phyloP scores from a whole-genome alignment of 2,888 invertebrate genomes.

The Cyclophora albipunctata region DNA sequence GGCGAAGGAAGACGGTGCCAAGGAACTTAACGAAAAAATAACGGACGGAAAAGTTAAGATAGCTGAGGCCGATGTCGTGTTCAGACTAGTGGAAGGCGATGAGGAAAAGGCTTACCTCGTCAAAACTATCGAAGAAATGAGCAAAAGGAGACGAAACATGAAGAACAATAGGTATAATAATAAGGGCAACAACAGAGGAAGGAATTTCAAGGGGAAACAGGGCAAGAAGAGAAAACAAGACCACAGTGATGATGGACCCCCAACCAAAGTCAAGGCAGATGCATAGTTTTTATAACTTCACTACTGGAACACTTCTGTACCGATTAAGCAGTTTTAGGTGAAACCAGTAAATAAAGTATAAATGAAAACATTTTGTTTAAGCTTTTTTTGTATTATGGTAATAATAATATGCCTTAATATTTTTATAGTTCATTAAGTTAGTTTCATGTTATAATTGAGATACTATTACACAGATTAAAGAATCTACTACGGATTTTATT shows the following conservation, averaged over 20 bases:
- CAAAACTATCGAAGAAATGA: slow-evolving; percentile 78
- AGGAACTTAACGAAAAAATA: slow-evolving; percentile 77
- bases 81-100: slow-evolving; percentile 79
- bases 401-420: too few relatives aligned
- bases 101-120: slow-evolving; percentile 81
- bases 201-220: slow-evolving; percentile 43
- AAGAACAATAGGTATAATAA: slow-evolving; percentile 50
- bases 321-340: too few relatives aligned
- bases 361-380: too few relatives aligned
- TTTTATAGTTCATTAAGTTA: too few relatives aligned
- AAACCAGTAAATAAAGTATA: too few relatives aligned
- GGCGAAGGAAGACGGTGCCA: slow-evolving; percentile 80
- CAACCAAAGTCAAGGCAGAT: slow-evolving; percentile 41
- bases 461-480: too few relatives aligned
- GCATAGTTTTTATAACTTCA: slow-evolving; percentile 27
- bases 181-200: slow-evolving; percentile 17
- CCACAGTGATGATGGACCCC: slow-evolving; percentile 38
- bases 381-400: too few relatives aligned
- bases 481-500: too few relatives aligned
- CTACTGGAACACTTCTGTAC: too few relatives aligned
- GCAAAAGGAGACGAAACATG: slow-evolving; percentile 69
- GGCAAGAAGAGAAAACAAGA: slow-evolving; percentile 48
- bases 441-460: too few relatives aligned
- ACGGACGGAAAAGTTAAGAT: slow-evolving; percentile 77
- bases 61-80: slow-evolving; percentile 66